Evolutionary conservation across 2,888 invertebrate species (phyloP), one percentile per base, ranked within the genome.

Genomic region (Coecobrya sp.): DNA sequence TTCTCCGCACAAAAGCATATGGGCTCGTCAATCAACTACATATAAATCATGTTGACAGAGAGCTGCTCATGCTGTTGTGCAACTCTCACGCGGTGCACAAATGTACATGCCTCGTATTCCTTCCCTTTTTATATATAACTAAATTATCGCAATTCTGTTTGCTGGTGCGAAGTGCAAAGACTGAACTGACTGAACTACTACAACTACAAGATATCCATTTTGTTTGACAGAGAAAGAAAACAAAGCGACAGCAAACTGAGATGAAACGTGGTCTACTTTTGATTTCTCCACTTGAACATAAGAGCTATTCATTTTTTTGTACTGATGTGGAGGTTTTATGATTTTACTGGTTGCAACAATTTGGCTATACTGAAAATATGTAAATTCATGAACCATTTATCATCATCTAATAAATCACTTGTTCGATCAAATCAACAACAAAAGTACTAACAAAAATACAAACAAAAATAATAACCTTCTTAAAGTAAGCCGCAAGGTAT

Each of bases 141-240:
- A 81, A 88, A 81, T 88, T 88, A 88, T 88, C 88, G 68, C 81
- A 81, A 30, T 81, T 88, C 42, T 87, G 70, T 87, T 76, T 42
- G 16, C 13, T 52, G 25, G 19, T 73, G 73, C 42, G 73, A 10
- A 42, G 27, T 4, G 42, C n/a, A n/a, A n/a, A 68, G 7, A 70
- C 30, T 16, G 36, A 42, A n/a, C 22, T 65, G 13, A 2, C 8
- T 22, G 16, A 68, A 52, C 8, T 45, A 36, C 36, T 8, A 0
- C 11, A 45, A 73, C 55, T 76, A 25, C 36, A 55, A 59, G 70
- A 73, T 11, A 70, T 19, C 16, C 36, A 42, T 42, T 73, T n/a
- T 22, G n/a, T 87, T 8, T 59, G 62, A 76, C 76, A 87, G 16
- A 62, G 45, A 59, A 45, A 42, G 16, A 87, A 87, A 25, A 79